Evolutionary conservation across 2,113 vertebrate species (phyloP).

Genomic region (Dromas ardeola): DNA sequence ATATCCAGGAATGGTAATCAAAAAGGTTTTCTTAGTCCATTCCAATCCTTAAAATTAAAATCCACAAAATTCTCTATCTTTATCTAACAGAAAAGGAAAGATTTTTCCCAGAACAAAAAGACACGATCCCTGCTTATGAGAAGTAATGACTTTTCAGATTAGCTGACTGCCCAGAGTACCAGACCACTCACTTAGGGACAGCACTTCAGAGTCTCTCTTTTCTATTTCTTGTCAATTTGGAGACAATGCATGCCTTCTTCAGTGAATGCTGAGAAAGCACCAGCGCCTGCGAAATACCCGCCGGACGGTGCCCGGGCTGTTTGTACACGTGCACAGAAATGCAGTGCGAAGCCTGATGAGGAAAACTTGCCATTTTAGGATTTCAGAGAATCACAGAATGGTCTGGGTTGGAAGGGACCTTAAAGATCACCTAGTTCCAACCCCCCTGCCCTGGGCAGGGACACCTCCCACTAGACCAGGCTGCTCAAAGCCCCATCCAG

Average conservation of each 20-base stretch:
- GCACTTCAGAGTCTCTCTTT: neutral
- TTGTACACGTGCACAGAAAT: fast-evolving
- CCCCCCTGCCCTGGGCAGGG: neutral
- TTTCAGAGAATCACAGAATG: neutral
- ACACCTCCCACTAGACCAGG: neutral
- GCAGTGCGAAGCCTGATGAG: neutral
- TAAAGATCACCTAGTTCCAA: neutral
- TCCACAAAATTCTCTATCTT: neutral
- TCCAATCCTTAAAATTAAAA: neutral
- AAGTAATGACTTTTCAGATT: neutral
- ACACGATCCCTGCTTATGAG: neutral
- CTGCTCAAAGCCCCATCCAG: neutral
- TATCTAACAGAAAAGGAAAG: neutral
- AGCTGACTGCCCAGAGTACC: neutral
- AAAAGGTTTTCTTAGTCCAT: neutral
- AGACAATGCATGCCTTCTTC: neutral
- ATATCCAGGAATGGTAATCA: neutral
- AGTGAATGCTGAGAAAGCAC: fast-evolving
- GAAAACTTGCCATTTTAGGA: fast-evolving
- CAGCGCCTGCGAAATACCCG: fast-evolving
- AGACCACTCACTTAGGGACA: neutral
- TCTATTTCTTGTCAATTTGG: neutral
- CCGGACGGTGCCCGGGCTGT: fast-evolving
- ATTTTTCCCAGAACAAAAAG: neutral
- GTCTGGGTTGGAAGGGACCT: neutral